Evolutionary conservation across 2,888 invertebrate genomes (phyloP).

Genomic region (Subacronicta megacephala): DNA sequence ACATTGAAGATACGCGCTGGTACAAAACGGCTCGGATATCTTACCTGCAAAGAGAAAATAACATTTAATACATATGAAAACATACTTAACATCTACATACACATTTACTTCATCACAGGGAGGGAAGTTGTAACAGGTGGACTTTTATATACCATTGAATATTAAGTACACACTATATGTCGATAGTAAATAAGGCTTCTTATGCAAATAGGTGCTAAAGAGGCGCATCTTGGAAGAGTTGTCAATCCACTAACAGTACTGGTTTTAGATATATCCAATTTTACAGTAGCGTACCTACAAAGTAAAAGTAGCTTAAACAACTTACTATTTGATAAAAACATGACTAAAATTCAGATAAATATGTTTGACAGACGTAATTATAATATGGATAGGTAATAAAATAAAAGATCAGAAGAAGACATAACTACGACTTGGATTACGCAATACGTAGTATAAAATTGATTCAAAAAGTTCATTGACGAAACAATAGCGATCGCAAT

Average conservation of each 20-base stretch:
- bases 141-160: slow-evolving; percentile 41
- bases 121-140: slow-evolving; percentile 23
- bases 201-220: slow-evolving; percentile 38
- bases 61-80: slow-evolving; percentile 46
- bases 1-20: slow-evolving; percentile 26
- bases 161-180: slow-evolving; percentile 41
- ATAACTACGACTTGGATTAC: slow-evolving; percentile 21
- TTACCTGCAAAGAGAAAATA: slow-evolving; percentile 71
- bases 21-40: slow-evolving; percentile 32
- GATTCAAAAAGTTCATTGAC: slow-evolving; percentile 30
- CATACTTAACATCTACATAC: slow-evolving; percentile 18
- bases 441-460: slow-evolving; percentile 33
- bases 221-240: slow-evolving; percentile 36
- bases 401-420: slow-evolving; percentile 25
- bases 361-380: slow-evolving; percentile 9
- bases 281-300: slow-evolving; percentile 10
- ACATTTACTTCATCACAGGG: slow-evolving; percentile 25
- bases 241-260: slow-evolving; percentile 12
- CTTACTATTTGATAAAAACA: slow-evolving; percentile 15
- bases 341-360: background rate
- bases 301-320: background rate
- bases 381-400: no score
- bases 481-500: slow-evolving; percentile 40
- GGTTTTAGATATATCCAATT: slow-evolving; percentile 17
- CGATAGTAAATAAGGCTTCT: slow-evolving; percentile 37